Base-by-base conservation (phyloP, 2,888 invertebrate species). In the Amiota communis region DNA sequence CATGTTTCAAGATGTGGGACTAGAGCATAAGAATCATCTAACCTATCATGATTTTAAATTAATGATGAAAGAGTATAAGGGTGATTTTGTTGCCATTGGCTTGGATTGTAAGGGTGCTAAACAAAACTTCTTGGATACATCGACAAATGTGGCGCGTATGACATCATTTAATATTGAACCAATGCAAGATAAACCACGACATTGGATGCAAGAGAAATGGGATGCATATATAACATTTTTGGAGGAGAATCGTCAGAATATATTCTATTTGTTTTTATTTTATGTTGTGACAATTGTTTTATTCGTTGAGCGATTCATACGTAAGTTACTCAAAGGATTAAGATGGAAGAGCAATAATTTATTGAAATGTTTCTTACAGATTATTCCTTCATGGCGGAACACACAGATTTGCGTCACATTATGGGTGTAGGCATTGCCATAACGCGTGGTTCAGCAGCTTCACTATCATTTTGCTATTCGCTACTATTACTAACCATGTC, bases 361-460 rank as follows among this genome's bases (percentile, higher is more conserved):
- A 49, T 15, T n/a, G n/a, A n/a, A 75, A 61, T 15, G 56, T n/a
- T 9, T 8, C 3, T 47, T 68, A 13, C 85, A 95, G 95, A 97
- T 91, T 98, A 98, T 88, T 97, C 97, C 0, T 98, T 98, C 89
- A 96, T 98, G 96, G 94, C 97, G 0, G 98, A 98, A 87, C 98
- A 98, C 89, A 94, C 97, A 36, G 98, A 98, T 89, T 90, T 98
- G 80, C 92, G 98, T 1, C 97, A 98, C 86, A 98, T 98, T 61
- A 98, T 98, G 98, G 98, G 98, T 1, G 97, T 97, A 1, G 98
- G 98, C 0, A 98, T 98, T 69, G 98, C 98, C 9, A 96, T 98
- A 80, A 98, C 98, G 0, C 91, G 98, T 88, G 98, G 98, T 17
- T 96, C 98, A 0, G 98, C 98, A 0, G 98, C 97, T 1, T 96